These are phyloP conservation scores for Ciona savignyi DNA, from an alignment of 23 tunicate genomes.

Conservation along the genomic window DNA sequence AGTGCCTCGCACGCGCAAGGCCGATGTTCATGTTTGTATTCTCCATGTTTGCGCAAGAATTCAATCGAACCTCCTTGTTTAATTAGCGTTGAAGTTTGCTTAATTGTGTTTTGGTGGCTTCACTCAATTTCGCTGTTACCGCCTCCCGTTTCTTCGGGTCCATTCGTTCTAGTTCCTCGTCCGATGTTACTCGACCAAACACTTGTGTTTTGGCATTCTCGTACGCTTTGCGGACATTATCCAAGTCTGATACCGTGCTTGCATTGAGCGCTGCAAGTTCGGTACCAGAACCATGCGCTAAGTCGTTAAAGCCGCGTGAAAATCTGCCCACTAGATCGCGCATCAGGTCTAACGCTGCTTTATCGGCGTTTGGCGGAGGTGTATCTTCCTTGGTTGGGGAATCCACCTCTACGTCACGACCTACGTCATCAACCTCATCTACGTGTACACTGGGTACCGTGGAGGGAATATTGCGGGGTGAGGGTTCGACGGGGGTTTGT, in stretches of 20 bases:
- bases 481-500: neutral
- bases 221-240: slow-evolving; percentile 17
- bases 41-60: too few species aligned
- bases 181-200: slow-evolving; percentile 9
- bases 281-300: slow-evolving; percentile 30
- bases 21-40: too few species aligned
- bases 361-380: neutral
- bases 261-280: slow-evolving; percentile 14
- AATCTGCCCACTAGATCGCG: slow-evolving; percentile 10
- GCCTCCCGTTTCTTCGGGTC: slow-evolving; percentile 2
- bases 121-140: slow-evolving; percentile 1
- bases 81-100: neutral
- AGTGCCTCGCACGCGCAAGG: too few species aligned
- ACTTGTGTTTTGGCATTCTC: slow-evolving; percentile 32
- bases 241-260: slow-evolving; percentile 15
- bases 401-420: neutral
- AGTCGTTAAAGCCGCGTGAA: slow-evolving; percentile 4
- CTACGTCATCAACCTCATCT: neutral
- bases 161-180: slow-evolving; percentile 24
- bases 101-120: slow-evolving; percentile 20
- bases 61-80: too few species aligned
- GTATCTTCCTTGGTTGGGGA: neutral
- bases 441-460: neutral
- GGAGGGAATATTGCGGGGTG: neutral
- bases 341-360: slow-evolving; percentile 8